Evolutionary conservation across 2,888 invertebrate genomes (phyloP).

Genomic region (Dryococelus australis): DNA sequence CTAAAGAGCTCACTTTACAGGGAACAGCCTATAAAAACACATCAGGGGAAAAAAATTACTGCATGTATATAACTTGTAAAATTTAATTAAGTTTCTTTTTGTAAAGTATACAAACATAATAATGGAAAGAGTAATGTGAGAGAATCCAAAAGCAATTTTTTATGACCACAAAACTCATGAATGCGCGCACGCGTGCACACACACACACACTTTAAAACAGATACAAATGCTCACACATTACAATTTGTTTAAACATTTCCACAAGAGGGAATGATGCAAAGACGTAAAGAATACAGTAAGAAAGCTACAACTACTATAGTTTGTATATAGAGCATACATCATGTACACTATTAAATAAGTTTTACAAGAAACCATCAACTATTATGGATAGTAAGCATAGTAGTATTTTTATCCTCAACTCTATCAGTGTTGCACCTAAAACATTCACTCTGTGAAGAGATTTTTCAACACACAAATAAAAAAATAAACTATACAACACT

Average conservation of each 20-base stretch:
- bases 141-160: not conserved
- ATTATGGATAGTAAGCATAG: not conserved
- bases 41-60: not conserved
- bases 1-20: too few relatives aligned
- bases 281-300: not conserved
- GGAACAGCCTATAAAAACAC: not conserved
- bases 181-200: too few relatives aligned
- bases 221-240: conserved; percentile 1
- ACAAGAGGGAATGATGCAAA: not conserved
- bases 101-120: conserved; percentile 24
- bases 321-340: not conserved
- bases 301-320: not conserved
- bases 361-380: not conserved
- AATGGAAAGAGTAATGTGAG: not conserved
- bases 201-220: conserved; percentile 16
- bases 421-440: not conserved
- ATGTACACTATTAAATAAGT: not conserved
- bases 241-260: not conserved
- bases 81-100: conserved; percentile 24
- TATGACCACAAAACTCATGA: not conserved
- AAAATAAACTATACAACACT: conserved; percentile 16
- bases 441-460: not conserved
- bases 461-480: conserved; percentile 16
- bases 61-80: conserved; percentile 26
- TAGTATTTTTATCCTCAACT: not conserved